These are phyloP conservation scores for Sebastes itinus DNA, from an alignment of 2,797 vertebrate genomes.

Conservation along the genomic window DNA sequence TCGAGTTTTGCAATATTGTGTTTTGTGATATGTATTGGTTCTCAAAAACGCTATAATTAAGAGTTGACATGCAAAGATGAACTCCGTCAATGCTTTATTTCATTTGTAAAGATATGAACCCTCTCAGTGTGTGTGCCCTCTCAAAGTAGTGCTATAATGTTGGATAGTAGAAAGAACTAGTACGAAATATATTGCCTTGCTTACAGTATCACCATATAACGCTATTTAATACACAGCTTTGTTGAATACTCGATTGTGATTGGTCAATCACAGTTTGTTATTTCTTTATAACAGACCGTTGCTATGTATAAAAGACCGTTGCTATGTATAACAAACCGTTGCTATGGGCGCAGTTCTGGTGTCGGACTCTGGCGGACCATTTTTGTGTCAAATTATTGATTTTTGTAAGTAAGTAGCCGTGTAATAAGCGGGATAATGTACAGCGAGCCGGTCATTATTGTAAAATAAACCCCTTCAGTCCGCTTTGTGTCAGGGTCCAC, in stretches of 20 bases:
- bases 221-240: not conserved
- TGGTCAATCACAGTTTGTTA: not conserved
- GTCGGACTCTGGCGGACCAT: too few species aligned
- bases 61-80: not conserved
- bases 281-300: too few species aligned
- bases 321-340: too few species aligned
- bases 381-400: too few species aligned
- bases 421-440: too few species aligned
- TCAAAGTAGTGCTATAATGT: not conserved
- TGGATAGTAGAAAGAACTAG: not conserved
- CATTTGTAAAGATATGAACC: not conserved
- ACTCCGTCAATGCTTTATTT: not conserved
- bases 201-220: not conserved
- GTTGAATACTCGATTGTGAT: not conserved
- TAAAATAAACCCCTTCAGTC: too few species aligned
- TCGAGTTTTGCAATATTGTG: accelerated
- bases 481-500: too few species aligned
- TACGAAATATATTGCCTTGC: not conserved
- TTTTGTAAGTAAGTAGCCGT: too few species aligned
- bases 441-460: too few species aligned
- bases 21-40: not conserved
- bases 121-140: not conserved
- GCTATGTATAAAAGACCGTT: too few species aligned
- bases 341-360: too few species aligned
- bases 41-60: not conserved